phyloP scores from a whole-genome alignment of 1,140 invertebrate species.

The Zaprionus taronus region DNA sequence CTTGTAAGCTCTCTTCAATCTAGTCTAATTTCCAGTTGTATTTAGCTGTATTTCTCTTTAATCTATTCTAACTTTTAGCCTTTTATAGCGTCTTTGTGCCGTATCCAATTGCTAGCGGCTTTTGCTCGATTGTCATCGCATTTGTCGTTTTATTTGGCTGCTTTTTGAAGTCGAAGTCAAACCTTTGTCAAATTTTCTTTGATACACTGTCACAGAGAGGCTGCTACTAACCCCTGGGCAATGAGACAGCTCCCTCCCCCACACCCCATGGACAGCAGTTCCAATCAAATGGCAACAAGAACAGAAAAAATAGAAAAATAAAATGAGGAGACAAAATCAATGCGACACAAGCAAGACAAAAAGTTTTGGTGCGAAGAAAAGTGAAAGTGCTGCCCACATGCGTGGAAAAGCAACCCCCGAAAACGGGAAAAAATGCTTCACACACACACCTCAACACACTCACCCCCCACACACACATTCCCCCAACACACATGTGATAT shows the following conservation, averaged over 20 bases:
- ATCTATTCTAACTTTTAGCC: background rate
- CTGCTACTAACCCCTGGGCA: conserved; percentile 52
- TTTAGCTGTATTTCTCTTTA: background rate
- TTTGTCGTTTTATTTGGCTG: conserved; percentile 56
- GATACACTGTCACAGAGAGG: conserved; percentile 52
- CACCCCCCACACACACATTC: conserved; percentile 3
- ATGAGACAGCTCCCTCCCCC: conserved; percentile 35
- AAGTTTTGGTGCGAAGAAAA: conserved; percentile 68
- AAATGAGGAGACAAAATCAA: conserved; percentile 46
- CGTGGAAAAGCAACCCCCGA: conserved; percentile 57
- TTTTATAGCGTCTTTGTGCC: background rate
- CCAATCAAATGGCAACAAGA: conserved; percentile 66
- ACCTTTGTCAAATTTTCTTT: conserved; percentile 72
- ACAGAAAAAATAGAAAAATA: conserved; percentile 39
- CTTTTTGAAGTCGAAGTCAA: conserved; percentile 61
- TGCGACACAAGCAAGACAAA: conserved; percentile 64
- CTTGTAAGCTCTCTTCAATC: too few relatives aligned
- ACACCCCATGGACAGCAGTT: conserved; percentile 41
- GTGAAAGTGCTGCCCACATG: conserved; percentile 60
- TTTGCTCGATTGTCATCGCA: conserved; percentile 48
- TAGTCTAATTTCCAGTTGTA: background rate
- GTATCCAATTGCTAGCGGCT: conserved; percentile 7
- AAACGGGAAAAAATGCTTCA: conserved; percentile 26
- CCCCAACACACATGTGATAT: conserved; percentile 21
- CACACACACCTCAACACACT: conserved; percentile 15